Conservation (phyloP, 2,113 vertebrate species). For the Phyllostomus hastatus region DNA sequence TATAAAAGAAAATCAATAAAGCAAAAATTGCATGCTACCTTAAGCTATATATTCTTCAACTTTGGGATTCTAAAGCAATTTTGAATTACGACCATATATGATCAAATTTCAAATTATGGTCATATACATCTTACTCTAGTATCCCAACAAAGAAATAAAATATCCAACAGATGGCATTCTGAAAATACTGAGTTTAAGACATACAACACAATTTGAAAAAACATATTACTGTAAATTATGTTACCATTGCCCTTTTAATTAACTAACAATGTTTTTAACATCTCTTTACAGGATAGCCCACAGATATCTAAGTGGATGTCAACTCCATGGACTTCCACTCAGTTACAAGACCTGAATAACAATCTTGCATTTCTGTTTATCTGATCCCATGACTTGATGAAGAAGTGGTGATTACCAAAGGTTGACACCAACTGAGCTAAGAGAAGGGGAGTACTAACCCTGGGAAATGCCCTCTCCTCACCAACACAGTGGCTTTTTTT, state of each 20-base stretch:
- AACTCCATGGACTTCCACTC: background rate
- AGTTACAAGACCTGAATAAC: background rate
- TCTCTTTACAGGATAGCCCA: background rate
- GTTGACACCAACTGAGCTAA: background rate
- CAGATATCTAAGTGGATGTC: background rate
- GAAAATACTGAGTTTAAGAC: background rate
- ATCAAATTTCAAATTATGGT: conserved; percentile 13
- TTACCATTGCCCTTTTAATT: background rate
- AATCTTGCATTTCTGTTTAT: conserved; percentile 3
- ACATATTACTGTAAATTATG: background rate
- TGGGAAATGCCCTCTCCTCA: background rate
- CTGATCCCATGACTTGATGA: background rate
- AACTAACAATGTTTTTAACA: background rate
- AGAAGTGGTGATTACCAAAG: conserved; percentile 18
- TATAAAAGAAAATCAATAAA: conserved; percentile 46
- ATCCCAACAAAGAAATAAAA: background rate
- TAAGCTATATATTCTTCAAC: background rate
- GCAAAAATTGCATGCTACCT: background rate
- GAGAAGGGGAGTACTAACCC: background rate
- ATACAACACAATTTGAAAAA: background rate
- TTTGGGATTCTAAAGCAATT: background rate
- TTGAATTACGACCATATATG: background rate
- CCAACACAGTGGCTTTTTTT: background rate
- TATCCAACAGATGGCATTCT: background rate
- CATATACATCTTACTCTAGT: background rate